Evolutionary conservation across 2,888 invertebrate species (phyloP).

Genomic region (Drosophila demipolita): DNA sequence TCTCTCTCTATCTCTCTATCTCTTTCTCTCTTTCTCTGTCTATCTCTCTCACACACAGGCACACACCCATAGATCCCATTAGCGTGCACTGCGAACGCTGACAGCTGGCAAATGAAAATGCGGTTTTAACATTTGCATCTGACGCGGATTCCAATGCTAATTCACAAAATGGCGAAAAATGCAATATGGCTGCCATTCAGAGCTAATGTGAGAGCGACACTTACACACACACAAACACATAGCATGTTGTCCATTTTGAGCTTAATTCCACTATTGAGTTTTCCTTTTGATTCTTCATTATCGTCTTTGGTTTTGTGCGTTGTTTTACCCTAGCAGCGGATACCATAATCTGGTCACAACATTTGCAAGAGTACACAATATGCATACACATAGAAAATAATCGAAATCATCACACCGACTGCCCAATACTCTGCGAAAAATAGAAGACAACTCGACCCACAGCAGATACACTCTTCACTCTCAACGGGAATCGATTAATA

Average conservation of each 20-base stretch:
- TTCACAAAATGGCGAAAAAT: conserved; percentile 69
- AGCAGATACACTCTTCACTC: not conserved
- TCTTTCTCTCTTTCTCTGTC: not conserved
- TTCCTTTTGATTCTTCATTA: conserved; percentile 10
- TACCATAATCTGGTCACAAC: not conserved
- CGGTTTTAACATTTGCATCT: conserved; percentile 77
- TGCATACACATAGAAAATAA: not conserved
- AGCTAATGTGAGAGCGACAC: conserved; percentile 61
- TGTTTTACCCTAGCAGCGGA: not conserved
- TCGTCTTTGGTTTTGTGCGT: conserved; percentile 9
- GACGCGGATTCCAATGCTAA: conserved; percentile 57
- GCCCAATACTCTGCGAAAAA: not conserved
- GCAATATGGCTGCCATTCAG: conserved; percentile 71
- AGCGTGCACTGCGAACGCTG: conserved; percentile 50
- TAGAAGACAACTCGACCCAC: not conserved
- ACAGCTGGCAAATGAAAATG: conserved; percentile 76
- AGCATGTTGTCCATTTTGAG: conserved; percentile 32
- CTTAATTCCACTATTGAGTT: conserved; percentile 20
- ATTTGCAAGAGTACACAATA: not conserved
- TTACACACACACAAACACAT: conserved; percentile 4
- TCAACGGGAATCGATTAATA: not conserved
- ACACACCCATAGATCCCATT: conserved; percentile 42
- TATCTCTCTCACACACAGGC: not conserved
- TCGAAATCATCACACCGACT: not conserved
- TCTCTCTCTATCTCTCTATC: not conserved